Evolutionary conservation across 2,888 invertebrate species (phyloP).

Genomic region (Ischnura elegans): DNA sequence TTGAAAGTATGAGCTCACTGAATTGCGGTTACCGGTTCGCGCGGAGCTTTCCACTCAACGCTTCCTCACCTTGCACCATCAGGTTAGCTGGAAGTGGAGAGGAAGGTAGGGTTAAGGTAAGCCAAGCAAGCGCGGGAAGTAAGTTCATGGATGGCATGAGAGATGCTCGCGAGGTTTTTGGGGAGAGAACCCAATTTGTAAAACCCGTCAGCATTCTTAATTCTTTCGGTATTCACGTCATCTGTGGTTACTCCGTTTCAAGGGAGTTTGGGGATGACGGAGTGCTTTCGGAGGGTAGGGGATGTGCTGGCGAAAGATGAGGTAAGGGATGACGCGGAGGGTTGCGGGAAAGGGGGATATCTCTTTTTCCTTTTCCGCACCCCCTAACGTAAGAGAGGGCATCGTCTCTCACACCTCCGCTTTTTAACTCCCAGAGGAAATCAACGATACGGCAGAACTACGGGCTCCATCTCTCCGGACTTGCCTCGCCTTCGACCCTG

Average conservation of each 20-base stretch:
- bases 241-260: constrained; percentile 49
- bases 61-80: not conserved
- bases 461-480: constrained; percentile 11
- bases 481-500: not conserved
- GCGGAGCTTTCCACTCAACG: not conserved
- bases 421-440: constrained; percentile 64
- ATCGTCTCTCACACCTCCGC: not conserved
- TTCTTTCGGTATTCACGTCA: constrained; percentile 52
- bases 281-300: not conserved
- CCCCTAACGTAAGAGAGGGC: not conserved
- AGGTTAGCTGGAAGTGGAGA: not conserved
- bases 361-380: not conserved
- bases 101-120: not conserved
- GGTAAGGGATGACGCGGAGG: not conserved
- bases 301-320: not conserved
- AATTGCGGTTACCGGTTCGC: not conserved
- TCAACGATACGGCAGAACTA: constrained; percentile 51
- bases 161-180: too few relatives aligned
- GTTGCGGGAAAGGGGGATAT: not conserved
- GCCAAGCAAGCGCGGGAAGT: not conserved
- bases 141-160: too few relatives aligned
- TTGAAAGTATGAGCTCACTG: not conserved
- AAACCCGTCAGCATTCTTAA: constrained; percentile 58
- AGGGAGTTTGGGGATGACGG: not conserved
- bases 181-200: constrained; percentile 56